Percentiles rank a stretch among this genome's conserved stretches.
Evolutionary conservation across 2,797 vertebrate genomes (phyloP).

Genomic region (Siniperca obscura): DNA sequence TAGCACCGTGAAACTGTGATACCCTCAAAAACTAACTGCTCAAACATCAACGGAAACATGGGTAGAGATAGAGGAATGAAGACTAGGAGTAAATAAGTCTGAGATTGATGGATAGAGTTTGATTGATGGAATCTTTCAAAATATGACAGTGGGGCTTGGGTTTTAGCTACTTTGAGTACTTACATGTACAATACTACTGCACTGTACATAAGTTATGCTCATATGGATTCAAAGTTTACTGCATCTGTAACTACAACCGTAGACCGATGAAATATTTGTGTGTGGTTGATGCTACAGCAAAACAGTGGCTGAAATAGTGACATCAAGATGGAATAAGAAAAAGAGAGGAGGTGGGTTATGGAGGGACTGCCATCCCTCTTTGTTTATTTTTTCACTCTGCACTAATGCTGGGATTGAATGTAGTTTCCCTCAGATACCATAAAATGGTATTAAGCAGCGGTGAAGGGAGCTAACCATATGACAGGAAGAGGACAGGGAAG

Average conservation of each 20-base stretch:
- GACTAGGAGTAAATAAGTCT: background rate
- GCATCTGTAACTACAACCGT: slow-evolving; percentile 37
- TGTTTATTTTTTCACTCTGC: slow-evolving; percentile 58
- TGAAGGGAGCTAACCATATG: slow-evolving; percentile 7
- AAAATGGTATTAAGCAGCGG: slow-evolving; percentile 39
- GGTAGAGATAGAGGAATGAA: background rate
- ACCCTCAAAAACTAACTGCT: background rate
- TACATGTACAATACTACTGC: slow-evolving; percentile 4
- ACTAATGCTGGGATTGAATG: slow-evolving; percentile 44
- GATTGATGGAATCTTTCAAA: background rate
- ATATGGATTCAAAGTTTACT: slow-evolving; percentile 24
- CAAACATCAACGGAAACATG: slow-evolving; percentile 1
- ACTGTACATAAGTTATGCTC: slow-evolving; percentile 19
- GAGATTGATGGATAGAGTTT: background rate
- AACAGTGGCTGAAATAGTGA: slow-evolving; percentile 43
- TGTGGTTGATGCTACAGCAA: slow-evolving; percentile 17
- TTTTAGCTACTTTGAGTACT: slow-evolving; percentile 8
- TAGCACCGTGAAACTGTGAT: background rate
- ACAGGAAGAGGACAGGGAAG: slow-evolving; percentile 29
- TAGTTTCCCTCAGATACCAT: slow-evolving; percentile 13
- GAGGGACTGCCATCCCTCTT: slow-evolving; percentile 8
- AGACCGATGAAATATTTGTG: slow-evolving; percentile 50
- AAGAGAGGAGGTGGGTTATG: slow-evolving; percentile 12
- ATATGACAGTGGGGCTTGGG: background rate
- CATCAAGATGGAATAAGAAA: slow-evolving; percentile 16